A percentile compares a stretch with the other conserved stretches of the same genome.
phyloP scores from a whole-genome alignment of 2,797 vertebrate species.

The Eremophila alpestris region DNA sequence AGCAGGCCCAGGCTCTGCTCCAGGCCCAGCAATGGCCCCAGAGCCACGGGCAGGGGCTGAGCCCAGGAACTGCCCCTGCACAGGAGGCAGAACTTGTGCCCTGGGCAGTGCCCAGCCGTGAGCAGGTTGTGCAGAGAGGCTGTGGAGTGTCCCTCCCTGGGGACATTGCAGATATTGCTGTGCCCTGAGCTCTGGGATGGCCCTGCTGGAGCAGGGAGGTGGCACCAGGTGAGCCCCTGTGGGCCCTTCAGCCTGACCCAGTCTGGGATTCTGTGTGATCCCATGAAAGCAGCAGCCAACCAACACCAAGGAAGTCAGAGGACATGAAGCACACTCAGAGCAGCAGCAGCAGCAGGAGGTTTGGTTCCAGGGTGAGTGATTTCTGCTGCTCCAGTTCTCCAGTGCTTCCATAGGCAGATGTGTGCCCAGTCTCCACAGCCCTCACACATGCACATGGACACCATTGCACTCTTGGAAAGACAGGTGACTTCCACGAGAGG shows the following conservation, averaged over 20 bases:
- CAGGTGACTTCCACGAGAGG: background rate
- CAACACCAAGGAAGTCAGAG: background rate
- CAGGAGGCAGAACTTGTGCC: background rate
- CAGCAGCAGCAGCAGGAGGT: background rate
- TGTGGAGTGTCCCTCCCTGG: background rate
- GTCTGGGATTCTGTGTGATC: background rate
- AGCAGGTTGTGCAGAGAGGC: background rate
- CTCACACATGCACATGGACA: background rate
- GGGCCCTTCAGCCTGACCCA: background rate
- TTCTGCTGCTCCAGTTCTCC: background rate
- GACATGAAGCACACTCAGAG: fast-evolving
- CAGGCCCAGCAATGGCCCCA: background rate
- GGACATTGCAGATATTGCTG: background rate
- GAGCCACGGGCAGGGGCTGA: background rate
- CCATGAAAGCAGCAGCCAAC: background rate
- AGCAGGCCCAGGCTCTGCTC: background rate
- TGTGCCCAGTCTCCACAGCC: background rate
- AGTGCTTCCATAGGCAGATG: fast-evolving
- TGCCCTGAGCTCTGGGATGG: background rate
- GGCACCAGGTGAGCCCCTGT: background rate
- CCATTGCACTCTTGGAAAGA: background rate
- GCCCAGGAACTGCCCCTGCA: background rate
- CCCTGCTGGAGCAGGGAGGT: background rate
- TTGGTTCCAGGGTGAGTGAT: background rate
- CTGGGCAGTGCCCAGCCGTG: background rate